Base-by-base conservation (phyloP, 2,888 invertebrate genomes). In the Synanthedon andrenaeformis region DNA sequence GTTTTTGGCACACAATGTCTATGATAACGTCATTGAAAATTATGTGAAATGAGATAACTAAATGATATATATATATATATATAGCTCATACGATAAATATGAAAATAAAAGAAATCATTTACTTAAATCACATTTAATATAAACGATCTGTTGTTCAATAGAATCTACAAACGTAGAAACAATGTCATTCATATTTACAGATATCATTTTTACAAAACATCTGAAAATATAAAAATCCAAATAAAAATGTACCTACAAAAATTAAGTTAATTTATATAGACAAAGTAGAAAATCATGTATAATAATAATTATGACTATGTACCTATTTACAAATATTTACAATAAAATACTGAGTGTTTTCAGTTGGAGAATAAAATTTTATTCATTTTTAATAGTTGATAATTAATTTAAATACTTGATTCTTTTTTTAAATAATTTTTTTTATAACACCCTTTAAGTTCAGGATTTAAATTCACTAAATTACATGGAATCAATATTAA, bases 71-170 rank as follows among this genome's bases (percentile, higher is more conserved):
- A n/a, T n/a, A n/a, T n/a, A n/a, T n/a, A n/a, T n/a, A n/a, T n/a
- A n/a, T 28, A 8, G 28, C 28, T 28, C 8, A 28, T 28, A 28
- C 8, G 28, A 28, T 8, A 28, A 28, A 28, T 28, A 8, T 28
- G 10, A 35, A 35, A 35, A 35, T 35, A 45, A 45, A n/a, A 45
- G 8, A 45, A 11, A 45, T 45, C 1, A 13, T 45, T 45, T n/a
- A 45, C 45, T 13, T 45, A 45, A 45, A 45, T 45, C 14, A 45
- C 13, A 45, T 45, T 45, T 45, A 45, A 45, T 45, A 45, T 82
- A 74, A 75, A 81, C 81, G 79, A 82, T 82, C 79, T 72, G 73
- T 70, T 78, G 73, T 78, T 45, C 76, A 80, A 76, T 79, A 80
- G 74, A 69, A 75, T 79, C 76, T 78, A 76, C 69, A 74, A 72